phyloP scores from a whole-genome alignment of 1,140 invertebrate species.

The Drosophila kurseongensis region DNA sequence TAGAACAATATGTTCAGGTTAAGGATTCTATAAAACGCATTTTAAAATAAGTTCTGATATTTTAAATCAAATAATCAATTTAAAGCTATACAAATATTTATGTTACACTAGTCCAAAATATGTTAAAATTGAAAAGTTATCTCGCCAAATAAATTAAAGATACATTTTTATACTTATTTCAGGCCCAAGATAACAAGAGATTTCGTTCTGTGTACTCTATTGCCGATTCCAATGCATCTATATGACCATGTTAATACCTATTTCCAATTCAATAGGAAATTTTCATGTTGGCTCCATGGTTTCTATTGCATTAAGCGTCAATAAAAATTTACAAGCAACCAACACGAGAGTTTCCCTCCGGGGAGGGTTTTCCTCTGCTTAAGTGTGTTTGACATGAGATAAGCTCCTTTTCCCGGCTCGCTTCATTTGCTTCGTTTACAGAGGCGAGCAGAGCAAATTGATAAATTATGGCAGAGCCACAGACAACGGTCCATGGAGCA shows the following conservation, averaged over 20 bases:
- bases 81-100: too few relatives aligned
- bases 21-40: too few relatives aligned
- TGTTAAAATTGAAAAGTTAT: too few relatives aligned
- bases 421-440: constrained; percentile 49
- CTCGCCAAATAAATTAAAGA: too few relatives aligned
- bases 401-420: constrained; percentile 60
- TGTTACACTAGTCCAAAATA: too few relatives aligned
- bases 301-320: constrained; percentile 69
- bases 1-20: too few relatives aligned
- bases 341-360: constrained; percentile 14
- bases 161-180: too few relatives aligned
- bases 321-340: constrained; percentile 67
- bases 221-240: constrained; percentile 21
- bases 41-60: too few relatives aligned
- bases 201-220: not conserved
- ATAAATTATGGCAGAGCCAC: constrained; percentile 66
- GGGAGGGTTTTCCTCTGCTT: constrained; percentile 32
- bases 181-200: too few relatives aligned
- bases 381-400: constrained; percentile 76
- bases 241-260: constrained; percentile 60
- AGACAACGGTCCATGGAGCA: not conserved
- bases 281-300: constrained; percentile 22
- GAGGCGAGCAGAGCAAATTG: constrained; percentile 55
- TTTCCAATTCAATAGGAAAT: constrained; percentile 72
- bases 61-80: too few relatives aligned